Evolutionary conservation across 2,888 invertebrate genomes (phyloP).

Genomic region (Laothoe populi): DNA sequence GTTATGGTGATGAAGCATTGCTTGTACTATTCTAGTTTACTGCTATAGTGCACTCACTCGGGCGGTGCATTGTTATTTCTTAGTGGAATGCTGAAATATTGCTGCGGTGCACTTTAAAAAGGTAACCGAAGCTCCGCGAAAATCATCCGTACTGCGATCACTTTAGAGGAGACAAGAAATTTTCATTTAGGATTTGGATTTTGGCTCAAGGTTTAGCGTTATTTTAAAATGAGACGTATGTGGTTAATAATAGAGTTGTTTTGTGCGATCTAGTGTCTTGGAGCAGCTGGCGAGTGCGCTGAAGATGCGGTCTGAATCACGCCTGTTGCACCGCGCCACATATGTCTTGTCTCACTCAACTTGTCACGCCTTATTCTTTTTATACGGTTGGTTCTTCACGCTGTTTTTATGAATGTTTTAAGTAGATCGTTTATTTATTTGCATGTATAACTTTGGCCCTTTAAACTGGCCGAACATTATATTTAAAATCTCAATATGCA

Average conservation of each 20-base stretch:
- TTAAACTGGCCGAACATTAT: no score
- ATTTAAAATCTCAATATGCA: no score
- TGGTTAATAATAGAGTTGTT: slow-evolving; percentile 38
- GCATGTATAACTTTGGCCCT: not conserved
- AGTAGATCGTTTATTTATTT: not conserved
- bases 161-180: slow-evolving; percentile 57
- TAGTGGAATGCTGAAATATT: slow-evolving; percentile 77
- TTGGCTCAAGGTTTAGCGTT: slow-evolving; percentile 41
- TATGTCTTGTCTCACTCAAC: slow-evolving; percentile 73
- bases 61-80: slow-evolving; percentile 78
- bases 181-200: slow-evolving; percentile 59
- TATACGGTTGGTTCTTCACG: slow-evolving; percentile 1
- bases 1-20: slow-evolving; percentile 70
- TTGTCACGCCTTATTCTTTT: slow-evolving; percentile 50
- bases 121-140: slow-evolving; percentile 55
- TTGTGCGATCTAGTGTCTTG: slow-evolving; percentile 42
- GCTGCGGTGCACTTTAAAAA: slow-evolving; percentile 61
- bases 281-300: slow-evolving; percentile 71
- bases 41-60: slow-evolving; percentile 67
- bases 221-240: slow-evolving; percentile 45
- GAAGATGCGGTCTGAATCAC: slow-evolving; percentile 71
- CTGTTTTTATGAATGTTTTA: not conserved
- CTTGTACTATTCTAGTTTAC: slow-evolving; percentile 65
- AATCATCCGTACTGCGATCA: slow-evolving; percentile 61
- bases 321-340: slow-evolving; percentile 70